A percentile compares a stretch with the other conserved stretches of the same genome.
Evolutionary conservation across 92 coral and sea anemone species (phyloP).

Genomic region (Epizoanthus rinbou): DNA sequence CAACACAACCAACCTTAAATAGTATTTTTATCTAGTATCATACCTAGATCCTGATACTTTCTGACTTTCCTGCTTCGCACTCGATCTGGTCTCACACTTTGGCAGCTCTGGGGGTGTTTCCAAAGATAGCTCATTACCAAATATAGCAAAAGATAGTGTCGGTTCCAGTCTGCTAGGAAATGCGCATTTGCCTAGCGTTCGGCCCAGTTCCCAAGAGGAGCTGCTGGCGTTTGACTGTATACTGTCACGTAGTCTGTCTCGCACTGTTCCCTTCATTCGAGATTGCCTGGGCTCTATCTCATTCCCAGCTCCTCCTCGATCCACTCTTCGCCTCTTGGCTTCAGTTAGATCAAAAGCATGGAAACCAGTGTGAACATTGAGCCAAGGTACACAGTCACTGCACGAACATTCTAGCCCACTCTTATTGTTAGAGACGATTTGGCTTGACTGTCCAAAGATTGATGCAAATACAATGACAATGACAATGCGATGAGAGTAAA

Average conservation of each 20-base stretch:
- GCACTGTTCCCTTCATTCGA: slow-evolving; percentile 73
- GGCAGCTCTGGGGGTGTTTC: slow-evolving; percentile 61
- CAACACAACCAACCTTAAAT: too few relatives aligned
- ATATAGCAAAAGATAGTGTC: slow-evolving; percentile 72
- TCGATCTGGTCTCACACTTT: background rate
- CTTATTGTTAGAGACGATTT: too few relatives aligned
- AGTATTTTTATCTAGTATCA: too few relatives aligned
- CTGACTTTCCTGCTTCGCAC: background rate
- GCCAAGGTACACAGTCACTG: too few relatives aligned
- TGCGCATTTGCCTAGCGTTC: slow-evolving; percentile 62
- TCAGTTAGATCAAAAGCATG: background rate
- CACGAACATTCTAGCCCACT: too few relatives aligned
- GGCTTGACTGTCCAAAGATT: too few relatives aligned
- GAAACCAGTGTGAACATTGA: background rate
- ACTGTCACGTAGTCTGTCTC: slow-evolving; percentile 70
- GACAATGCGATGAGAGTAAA: too few relatives aligned
- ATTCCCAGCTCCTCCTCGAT: slow-evolving; percentile 54
- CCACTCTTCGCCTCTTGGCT: slow-evolving; percentile 50
- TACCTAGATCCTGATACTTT: slow-evolving; percentile 8
- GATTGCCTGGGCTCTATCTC: slow-evolving; percentile 46
- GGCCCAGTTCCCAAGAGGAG: slow-evolving; percentile 48
- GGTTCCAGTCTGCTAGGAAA: slow-evolving; percentile 81
- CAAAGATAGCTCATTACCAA: slow-evolving; percentile 79
- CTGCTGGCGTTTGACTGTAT: slow-evolving; percentile 56
- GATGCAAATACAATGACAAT: too few relatives aligned